Base-by-base conservation (phyloP, 1,140 invertebrate genomes). In the Propsilocerus akamusi region DNA sequence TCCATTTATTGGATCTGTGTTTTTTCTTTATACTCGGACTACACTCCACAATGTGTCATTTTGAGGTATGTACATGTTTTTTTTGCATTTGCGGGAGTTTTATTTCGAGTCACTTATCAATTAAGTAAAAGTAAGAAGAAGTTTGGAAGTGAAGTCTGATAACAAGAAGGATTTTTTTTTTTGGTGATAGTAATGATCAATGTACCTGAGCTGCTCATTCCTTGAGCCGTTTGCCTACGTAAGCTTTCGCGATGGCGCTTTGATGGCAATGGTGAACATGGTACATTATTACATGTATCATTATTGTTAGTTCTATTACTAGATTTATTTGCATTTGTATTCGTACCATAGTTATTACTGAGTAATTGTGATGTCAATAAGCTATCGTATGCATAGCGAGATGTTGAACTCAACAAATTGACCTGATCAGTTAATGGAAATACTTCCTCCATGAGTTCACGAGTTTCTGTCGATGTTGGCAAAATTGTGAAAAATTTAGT, bases 231-330 rank as follows among this genome's bases (percentile, higher is more conserved):
- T 41, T 41, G 34, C 34, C 34, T 41, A 41, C 34, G 17, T 20
- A 41, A 41, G 34, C 34, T 41, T 41, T 41, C 14, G 17, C 22
- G 34, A 20, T 41, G 34, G 34, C 34, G 34, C 34, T 41, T 41
- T 41, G 34, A 41, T 41, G 22, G 34, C 34, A 41, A 41, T 41
- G 34, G 34, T 41, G 34, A 41, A 41, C 34, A 41, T 41, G 34
- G 17, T 41, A 41, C 14, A 41, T 41, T 41, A 41, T 41, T 41
- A 41, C 34, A 41, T 41, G 34, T 41, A 41, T 41, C 22, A 41
- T 41, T 41, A 41, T 14, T 41, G 34, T 41, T 41, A 41, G 17
- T 41, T 20, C 34, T 41, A 41, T 41, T 41, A 41, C 22, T 41
- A 41, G 34, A 41, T 20, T 20, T 41, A 20, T 41, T 41, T 41